These are phyloP conservation scores for Epinephelus moara DNA, from an alignment of 2,113 vertebrate genomes.

Conservation along the genomic window DNA sequence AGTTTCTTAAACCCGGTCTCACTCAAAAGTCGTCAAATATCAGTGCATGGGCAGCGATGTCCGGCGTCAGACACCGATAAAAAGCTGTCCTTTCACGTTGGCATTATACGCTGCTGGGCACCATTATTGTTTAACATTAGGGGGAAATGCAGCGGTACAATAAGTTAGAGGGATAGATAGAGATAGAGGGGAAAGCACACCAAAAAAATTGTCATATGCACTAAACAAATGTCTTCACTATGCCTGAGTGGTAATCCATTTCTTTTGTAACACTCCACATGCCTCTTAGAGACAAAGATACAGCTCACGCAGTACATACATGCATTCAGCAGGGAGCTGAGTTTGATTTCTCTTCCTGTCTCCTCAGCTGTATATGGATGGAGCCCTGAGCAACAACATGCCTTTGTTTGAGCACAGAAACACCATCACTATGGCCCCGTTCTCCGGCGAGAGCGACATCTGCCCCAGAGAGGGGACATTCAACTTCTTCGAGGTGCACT, in stretches of 20 bases:
- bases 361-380: conserved; percentile 90
- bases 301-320: neutral
- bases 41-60: too few species aligned
- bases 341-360: neutral
- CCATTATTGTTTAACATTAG: too few species aligned
- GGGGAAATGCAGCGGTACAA: too few species aligned
- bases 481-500: conserved; percentile 72
- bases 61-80: too few species aligned
- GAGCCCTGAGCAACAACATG: conserved; percentile 88
- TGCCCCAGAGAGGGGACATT: conserved; percentile 74
- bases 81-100: too few species aligned
- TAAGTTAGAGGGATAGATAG: too few species aligned
- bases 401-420: conserved; percentile 86
- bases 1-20: too few species aligned
- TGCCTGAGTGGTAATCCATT: neutral
- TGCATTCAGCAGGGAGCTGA: neutral
- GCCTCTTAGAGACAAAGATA: neutral
- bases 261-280: neutral
- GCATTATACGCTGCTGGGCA: too few species aligned
- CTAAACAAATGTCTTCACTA: neutral
- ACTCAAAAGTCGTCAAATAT: too few species aligned
- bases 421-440: conserved; percentile 92
- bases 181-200: neutral
- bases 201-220: neutral
- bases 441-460: conserved; percentile 89